phyloP scores from a whole-genome alignment of 2,888 invertebrate genomes.

The Apodemia mormo region DNA sequence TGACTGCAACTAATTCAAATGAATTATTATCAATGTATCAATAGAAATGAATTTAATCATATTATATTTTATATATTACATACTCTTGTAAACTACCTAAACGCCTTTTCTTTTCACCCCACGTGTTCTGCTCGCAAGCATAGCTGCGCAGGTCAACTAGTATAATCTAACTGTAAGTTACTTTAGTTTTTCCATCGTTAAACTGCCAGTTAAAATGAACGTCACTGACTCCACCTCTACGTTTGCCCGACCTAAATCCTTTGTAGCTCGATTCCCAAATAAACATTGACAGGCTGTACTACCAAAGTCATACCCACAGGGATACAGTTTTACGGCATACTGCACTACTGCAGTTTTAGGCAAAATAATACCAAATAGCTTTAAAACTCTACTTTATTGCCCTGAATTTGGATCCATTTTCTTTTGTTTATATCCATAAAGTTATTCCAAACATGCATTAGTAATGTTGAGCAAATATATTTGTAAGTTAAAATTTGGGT shows the following conservation, averaged over 20 bases:
- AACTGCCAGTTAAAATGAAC: neutral
- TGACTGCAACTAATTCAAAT: too few relatives aligned
- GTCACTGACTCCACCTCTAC: neutral
- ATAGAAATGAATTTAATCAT: too few relatives aligned
- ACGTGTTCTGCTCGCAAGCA: too few relatives aligned
- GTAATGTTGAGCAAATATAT: neutral
- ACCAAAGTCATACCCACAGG: constrained; percentile 3
- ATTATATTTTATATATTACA: too few relatives aligned
- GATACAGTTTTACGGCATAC: neutral
- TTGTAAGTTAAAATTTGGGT: neutral
- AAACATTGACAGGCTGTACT: constrained; percentile 12
- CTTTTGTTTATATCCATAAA: neutral
- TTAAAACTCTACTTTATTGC: neutral
- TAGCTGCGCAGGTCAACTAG: too few relatives aligned
- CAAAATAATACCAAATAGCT: neutral
- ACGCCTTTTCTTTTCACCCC: too few relatives aligned
- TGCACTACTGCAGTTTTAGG: neutral
- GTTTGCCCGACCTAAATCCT: constrained; percentile 6
- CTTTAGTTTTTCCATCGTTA: neutral
- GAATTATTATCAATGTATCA: too few relatives aligned
- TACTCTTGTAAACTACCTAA: too few relatives aligned
- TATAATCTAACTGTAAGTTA: neutral
- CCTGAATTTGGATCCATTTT: neutral
- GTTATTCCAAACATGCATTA: neutral
- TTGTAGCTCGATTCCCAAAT: constrained; percentile 9